Conservation (phyloP, 1,140 invertebrate species). For the Diuraphis noxia region DNA sequence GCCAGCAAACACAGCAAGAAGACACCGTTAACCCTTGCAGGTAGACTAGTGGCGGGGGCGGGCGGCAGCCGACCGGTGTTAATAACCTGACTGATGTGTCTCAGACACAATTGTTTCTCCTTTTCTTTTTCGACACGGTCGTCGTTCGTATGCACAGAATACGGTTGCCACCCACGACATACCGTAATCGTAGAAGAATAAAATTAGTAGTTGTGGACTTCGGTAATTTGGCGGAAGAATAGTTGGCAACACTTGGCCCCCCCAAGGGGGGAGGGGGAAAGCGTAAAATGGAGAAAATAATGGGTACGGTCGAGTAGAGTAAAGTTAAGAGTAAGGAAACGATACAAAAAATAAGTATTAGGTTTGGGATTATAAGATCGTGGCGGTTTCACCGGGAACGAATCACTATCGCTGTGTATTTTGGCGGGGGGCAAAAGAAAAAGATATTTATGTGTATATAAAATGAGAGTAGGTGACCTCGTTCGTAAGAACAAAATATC, state of each 20-base stretch:
- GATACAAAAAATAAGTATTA: background rate
- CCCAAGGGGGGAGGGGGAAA: background rate
- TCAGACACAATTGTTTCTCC: background rate
- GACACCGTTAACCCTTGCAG: constrained; percentile 45
- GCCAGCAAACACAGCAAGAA: background rate
- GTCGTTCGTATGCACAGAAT: background rate
- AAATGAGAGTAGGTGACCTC: constrained; percentile 43
- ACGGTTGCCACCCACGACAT: constrained; percentile 14
- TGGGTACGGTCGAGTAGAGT: background rate
- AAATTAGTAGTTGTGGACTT: background rate
- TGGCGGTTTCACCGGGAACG: background rate
- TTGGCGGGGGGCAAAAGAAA: background rate
- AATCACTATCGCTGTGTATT: background rate
- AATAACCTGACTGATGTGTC: constrained; percentile 43
- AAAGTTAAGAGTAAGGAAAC: background rate
- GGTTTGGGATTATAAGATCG: background rate
- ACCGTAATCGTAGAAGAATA: background rate
- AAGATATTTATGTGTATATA: background rate
- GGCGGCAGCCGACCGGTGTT: constrained; percentile 17
- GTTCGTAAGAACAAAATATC: constrained; percentile 17
- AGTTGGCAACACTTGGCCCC: background rate
- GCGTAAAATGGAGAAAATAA: background rate
- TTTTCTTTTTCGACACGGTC: background rate
- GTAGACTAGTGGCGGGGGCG: background rate
- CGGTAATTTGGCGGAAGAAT: background rate